Percentiles rank a stretch among this genome's conserved stretches.
phyloP scores from a whole-genome alignment of 2,113 vertebrate genomes.

The Noturus placidus region DNA sequence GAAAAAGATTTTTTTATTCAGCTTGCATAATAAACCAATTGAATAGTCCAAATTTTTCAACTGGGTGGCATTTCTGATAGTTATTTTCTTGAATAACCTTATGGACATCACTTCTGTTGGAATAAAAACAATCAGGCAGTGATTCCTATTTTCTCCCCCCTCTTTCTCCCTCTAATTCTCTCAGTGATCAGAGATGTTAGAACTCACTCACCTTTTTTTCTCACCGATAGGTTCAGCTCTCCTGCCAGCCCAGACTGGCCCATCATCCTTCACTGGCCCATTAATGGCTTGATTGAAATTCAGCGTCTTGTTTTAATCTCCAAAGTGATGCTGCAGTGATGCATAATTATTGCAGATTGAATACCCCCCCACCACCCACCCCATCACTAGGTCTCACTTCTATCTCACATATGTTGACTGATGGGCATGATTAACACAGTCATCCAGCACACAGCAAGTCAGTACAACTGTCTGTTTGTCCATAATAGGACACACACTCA shows the following conservation, averaged over 20 bases:
- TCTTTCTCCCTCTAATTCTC: conserved; percentile 24
- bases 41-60: conserved; percentile 5
- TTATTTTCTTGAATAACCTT: not conserved
- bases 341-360: conserved; percentile 76
- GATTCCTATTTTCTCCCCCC: not conserved
- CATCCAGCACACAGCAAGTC: conserved; percentile 51
- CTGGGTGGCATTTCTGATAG: not conserved
- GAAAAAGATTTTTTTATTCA: conserved; percentile 28
- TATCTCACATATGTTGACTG: conserved; percentile 27
- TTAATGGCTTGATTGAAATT: conserved; percentile 79
- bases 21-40: conserved; percentile 2
- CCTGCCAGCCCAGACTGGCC: conserved; percentile 68
- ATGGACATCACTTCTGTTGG: not conserved
- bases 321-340: conserved; percentile 75
- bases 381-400: conserved; percentile 39
- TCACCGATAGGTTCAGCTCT: conserved; percentile 32
- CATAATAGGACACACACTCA: conserved; percentile 3
- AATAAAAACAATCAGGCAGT: not conserved
- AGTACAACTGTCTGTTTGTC: conserved; percentile 64
- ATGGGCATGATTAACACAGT: conserved; percentile 37
- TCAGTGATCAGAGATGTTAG: conserved; percentile 3
- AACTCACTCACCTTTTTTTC: conserved; percentile 32
- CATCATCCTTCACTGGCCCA: conserved; percentile 72
- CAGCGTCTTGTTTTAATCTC: conserved; percentile 80
- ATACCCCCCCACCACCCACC: conserved; percentile 48